phyloP scores from a whole-genome alignment of 2,797 vertebrate species.

The Macropodus opercularis region DNA sequence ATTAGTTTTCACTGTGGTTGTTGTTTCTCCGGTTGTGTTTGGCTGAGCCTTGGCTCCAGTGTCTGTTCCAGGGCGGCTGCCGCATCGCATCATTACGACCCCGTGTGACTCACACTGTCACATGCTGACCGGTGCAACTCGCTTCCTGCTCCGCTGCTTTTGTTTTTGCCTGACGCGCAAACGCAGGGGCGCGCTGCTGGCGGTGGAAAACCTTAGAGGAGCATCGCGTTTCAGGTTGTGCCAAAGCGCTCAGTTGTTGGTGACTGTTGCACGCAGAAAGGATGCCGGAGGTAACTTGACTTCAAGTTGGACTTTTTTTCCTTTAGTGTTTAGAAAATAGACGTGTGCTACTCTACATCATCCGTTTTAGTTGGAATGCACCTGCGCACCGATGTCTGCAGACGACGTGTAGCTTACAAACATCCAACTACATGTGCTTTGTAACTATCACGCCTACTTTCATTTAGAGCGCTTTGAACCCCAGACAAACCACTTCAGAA shows the following conservation, averaged over 20 bases:
- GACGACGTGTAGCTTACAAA: slow-evolving; percentile 1
- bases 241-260: not conserved
- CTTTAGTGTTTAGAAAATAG: not conserved
- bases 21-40: slow-evolving; percentile 62
- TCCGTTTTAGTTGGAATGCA: slow-evolving; percentile 17
- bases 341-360: not conserved
- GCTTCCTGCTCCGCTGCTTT: slow-evolving; percentile 14
- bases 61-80: slow-evolving; percentile 22
- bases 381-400: not conserved
- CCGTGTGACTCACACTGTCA: slow-evolving; percentile 69
- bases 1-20: slow-evolving; percentile 62
- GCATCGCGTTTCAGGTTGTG: not conserved
- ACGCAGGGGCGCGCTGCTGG: slow-evolving; percentile 16
- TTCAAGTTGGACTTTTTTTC: slow-evolving; percentile 1
- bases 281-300: slow-evolving; percentile 3
- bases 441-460: not conserved
- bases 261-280: not conserved
- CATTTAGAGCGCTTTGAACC: slow-evolving; percentile 8
- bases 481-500: not conserved
- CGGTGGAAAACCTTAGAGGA: slow-evolving; percentile 29
- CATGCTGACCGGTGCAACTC: slow-evolving; percentile 30
- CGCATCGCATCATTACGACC: slow-evolving; percentile 41
- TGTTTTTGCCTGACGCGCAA: slow-evolving; percentile 35
- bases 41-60: slow-evolving; percentile 41
- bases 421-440: slow-evolving; percentile 10